Evolutionary conservation across 2,888 invertebrate species (phyloP), one percentile per base, ranked within the genome.

Genomic region (Idaea dimidiata): DNA sequence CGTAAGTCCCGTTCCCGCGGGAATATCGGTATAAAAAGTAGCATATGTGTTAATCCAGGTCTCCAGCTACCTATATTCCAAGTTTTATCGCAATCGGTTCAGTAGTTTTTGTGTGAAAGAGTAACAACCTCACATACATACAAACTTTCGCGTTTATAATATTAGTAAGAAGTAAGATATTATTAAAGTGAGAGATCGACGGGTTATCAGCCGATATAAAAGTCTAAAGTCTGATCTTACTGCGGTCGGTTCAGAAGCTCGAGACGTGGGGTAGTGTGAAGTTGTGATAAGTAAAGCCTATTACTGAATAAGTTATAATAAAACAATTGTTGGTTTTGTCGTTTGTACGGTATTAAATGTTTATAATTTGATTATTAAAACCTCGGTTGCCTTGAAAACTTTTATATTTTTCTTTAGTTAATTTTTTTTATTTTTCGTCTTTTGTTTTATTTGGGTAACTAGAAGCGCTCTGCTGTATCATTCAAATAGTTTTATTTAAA

Each of bases 251-350:
- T 43, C 64, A 69, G 60, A 61, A 61, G 65, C 65, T 72, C 43
- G 14, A 68, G 57, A 64, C 62, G 70, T 67, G 71, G 66, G 69
- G 71, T 72, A 71, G 76, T 75, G 75, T 67, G 71, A 73, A 76
- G 73, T 73, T 24, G 24, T 24, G 24, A 64, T 73, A 76, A 76
- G 78, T 76, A 77, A 78, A 72, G 72, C 72, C 65, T 68, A 70
- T 78, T 74, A 70, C 70, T 65, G 69, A 63, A 68, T 43, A 69
- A 71, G 65, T 73, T 77, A n/a, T n/a, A 70, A 72, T 73, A 73
- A 75, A 78, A 76, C 70, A 74, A 74, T 72, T 75, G 73, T 76
- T 76, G 73, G 73, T 74, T 71, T 33, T 65, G 68, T 72, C 72
- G 71, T 74, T 72, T 68, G 64, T 66, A 68, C 60, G 63, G 68